A percentile compares a stretch with the other conserved stretches of the same genome.
Evolutionary conservation across 2,888 invertebrate genomes (phyloP).

Genomic region (Brachypalpus laphriformis): DNA sequence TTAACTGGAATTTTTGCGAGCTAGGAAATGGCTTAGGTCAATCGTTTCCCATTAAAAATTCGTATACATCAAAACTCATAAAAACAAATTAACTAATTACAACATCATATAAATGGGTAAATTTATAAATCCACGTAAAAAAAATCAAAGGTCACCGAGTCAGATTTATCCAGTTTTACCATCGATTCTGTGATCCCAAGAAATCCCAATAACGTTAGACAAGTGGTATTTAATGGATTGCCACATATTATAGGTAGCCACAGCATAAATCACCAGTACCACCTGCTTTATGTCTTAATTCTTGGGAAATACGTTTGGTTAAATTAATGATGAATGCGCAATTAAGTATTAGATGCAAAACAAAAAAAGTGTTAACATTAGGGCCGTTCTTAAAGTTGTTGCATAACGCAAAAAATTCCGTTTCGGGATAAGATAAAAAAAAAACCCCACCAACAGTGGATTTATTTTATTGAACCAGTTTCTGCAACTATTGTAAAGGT

Average conservation of each 20-base stretch:
- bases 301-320: neutral
- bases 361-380: neutral
- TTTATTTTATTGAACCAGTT: neutral
- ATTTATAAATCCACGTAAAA: neutral
- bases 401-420: neutral
- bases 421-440: neutral
- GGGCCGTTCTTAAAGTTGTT: neutral
- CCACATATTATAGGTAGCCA: constrained; percentile 3
- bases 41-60: neutral
- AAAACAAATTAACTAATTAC: neutral
- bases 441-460: neutral
- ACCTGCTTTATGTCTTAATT: neutral
- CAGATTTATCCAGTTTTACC: neutral
- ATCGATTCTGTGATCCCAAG: neutral
- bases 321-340: constrained; percentile 6
- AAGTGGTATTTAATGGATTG: constrained; percentile 34
- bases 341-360: neutral
- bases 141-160: constrained; percentile 3
- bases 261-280: neutral
- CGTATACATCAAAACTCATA: neutral
- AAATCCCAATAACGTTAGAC: neutral
- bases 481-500: neutral
- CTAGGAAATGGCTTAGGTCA: neutral
- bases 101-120: neutral
- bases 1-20: too few species aligned